Percentiles rank a stretch among this genome's conserved stretches.
phyloP scores from a whole-genome alignment of 2,888 invertebrate genomes.

The Dyspetes luteomarginatus region DNA sequence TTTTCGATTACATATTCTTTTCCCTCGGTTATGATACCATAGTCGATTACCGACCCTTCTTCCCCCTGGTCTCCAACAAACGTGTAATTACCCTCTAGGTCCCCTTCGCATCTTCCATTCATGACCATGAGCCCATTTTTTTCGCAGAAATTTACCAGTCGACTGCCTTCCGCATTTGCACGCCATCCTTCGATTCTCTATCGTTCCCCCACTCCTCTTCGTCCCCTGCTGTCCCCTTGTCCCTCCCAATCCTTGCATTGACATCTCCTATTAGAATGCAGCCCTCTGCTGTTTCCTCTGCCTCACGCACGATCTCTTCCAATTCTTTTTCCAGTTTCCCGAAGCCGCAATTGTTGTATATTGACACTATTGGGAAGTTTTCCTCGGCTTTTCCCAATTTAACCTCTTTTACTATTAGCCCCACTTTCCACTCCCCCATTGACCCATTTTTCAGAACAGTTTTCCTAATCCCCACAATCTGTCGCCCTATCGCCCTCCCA shows the following conservation, averaged over 20 bases:
- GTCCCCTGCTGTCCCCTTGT: background rate
- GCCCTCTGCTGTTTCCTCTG: background rate
- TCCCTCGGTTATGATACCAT: background rate
- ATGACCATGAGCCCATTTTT: background rate
- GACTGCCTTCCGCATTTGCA: slow-evolving; percentile 19
- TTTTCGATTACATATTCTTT: background rate
- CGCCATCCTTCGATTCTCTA: slow-evolving; percentile 8
- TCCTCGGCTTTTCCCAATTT: slow-evolving; percentile 21
- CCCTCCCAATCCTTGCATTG: slow-evolving; percentile 49
- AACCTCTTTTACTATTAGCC: slow-evolving; percentile 2
- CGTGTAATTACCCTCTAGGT: background rate
- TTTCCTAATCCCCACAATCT: slow-evolving; percentile 45
- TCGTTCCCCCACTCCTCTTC: background rate
- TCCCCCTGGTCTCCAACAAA: slow-evolving; percentile 5
- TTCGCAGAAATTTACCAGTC: slow-evolving; percentile 17
- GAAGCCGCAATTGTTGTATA: slow-evolving; percentile 5
- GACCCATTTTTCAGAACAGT: background rate
- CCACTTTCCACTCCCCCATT: slow-evolving; percentile 30
- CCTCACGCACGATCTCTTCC: background rate
- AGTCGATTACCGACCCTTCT: slow-evolving; percentile 40
- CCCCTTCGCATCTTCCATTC: slow-evolving; percentile 36
- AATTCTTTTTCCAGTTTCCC: background rate
- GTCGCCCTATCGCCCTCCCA: slow-evolving; percentile 38
- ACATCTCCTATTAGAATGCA: slow-evolving; percentile 38
- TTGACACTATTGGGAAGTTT: background rate